phyloP scores from a whole-genome alignment of 2,113 vertebrate species.

The Psittacula cyanocephala region DNA sequence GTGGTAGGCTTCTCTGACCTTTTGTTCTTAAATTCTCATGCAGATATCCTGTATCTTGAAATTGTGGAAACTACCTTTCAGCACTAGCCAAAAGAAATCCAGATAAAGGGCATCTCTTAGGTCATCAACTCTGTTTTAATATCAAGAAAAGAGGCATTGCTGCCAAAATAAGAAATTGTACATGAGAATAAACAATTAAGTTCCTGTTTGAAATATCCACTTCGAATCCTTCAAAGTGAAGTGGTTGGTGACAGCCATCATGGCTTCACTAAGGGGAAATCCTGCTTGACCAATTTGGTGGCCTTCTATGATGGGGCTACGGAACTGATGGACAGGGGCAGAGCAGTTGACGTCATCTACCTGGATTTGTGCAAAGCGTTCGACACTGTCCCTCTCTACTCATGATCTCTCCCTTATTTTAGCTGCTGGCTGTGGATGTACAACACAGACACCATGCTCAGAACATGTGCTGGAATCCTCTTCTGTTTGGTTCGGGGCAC shows the following conservation, averaged over 20 bases:
- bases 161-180: not conserved
- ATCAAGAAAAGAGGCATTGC: not conserved
- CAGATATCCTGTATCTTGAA: not conserved
- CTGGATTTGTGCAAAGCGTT: too few species aligned
- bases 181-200: not conserved
- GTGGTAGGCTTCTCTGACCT: not conserved
- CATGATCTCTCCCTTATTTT: not conserved
- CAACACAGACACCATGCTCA: not conserved
- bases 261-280: too few species aligned
- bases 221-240: not conserved
- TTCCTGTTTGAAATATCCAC: not conserved
- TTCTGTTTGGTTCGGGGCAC: not conserved
- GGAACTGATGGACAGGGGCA: too few species aligned
- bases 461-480: not conserved
- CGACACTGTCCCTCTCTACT: too few species aligned
- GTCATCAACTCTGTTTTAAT: conserved; percentile 14
- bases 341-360: too few species aligned
- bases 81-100: not conserved
- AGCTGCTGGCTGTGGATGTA: not conserved
- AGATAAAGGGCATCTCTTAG: not conserved
- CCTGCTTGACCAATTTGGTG: too few species aligned
- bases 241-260: too few species aligned
- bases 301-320: too few species aligned
- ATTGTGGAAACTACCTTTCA: not conserved
- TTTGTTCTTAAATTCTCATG: conserved; percentile 7